phyloP scores from a whole-genome alignment of 2,888 invertebrate genomes.

The Phengaris arion region DNA sequence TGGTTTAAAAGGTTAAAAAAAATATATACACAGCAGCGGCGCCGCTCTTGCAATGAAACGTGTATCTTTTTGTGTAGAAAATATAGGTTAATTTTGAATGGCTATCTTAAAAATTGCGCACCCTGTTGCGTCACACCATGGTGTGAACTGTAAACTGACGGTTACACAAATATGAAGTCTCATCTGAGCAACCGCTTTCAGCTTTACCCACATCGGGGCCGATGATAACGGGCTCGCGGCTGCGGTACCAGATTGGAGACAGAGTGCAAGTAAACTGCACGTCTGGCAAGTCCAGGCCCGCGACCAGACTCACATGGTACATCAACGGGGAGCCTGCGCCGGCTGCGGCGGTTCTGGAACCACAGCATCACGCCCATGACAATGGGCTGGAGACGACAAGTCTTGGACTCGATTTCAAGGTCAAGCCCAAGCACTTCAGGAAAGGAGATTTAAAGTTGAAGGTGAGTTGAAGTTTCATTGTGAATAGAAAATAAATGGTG shows the following conservation, averaged over 20 bases:
- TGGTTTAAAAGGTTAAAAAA: no score
- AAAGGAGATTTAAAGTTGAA: slow-evolving; percentile 92
- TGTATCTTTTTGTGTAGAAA: no score
- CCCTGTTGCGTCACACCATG: no score
- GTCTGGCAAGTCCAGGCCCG: slow-evolving; percentile 89
- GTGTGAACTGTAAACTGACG: no score
- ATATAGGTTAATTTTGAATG: no score
- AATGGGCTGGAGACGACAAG: slow-evolving; percentile 88
- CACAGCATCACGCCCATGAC: slow-evolving; percentile 72
- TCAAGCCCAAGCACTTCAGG: slow-evolving; percentile 89
- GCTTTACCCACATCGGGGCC: slow-evolving; percentile 90
- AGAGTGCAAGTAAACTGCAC: slow-evolving; percentile 91
- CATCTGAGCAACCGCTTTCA: slow-evolving; percentile 56
- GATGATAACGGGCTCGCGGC: slow-evolving; percentile 88
- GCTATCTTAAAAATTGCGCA: no score
- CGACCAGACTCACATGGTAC: slow-evolving; percentile 91
- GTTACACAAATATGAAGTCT: not conserved
- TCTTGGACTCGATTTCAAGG: slow-evolving; percentile 88
- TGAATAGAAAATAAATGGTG: no score
- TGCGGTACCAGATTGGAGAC: slow-evolving; percentile 90
- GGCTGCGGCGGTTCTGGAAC: slow-evolving; percentile 68
- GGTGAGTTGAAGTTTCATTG: slow-evolving; percentile 55
- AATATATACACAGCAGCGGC: no score
- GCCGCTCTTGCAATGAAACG: no score
- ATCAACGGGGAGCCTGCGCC: slow-evolving; percentile 90